Base-by-base conservation (phyloP, 2,113 vertebrate species). In the Amblyopsis rosae region DNA sequence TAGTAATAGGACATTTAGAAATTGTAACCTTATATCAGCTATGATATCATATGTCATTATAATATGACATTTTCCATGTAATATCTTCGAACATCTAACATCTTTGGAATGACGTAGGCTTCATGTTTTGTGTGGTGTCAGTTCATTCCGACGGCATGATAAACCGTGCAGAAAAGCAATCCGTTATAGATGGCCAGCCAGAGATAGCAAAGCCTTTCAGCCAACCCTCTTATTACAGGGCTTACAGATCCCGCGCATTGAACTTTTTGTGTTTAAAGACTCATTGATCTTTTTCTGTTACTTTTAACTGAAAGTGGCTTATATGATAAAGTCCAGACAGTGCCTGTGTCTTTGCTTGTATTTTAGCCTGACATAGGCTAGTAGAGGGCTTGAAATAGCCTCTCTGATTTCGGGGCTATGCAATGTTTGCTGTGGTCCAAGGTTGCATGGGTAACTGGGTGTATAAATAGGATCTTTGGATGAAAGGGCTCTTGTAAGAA, bases 381-480 rank as follows among this genome's bases (percentile, higher is more conserved):
- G 67, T 9, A 65, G 67, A 70, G 69, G 58, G 59, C 76, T 84
- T 74, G 60, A 85, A 88, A 90, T 90, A 90, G 87, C 76, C 79
- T 76, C 2, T n/a, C 41, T 81, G 83, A 87, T 86, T 83, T 83
- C 76, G 82, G 51, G 73, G 77, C 53, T 79, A 75, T 72, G 74
- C 76, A 78, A 78, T 88, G 82, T 90, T 85, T 91, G 87, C 89
- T 90, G 84, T 86, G 79, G 79, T 84, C 73, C 69, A 45, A 62
- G 63, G 86, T 89, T 84, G 78, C 84, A 86, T 64, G 72, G 86
- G 84, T 74, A 87, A 91, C 89, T 17, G 62, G 69, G 80, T 78
- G 72, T 90, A 91, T 89, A 88, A 92, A 92, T 91, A 92, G 87
- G 67, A 74, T 86, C 72, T 82, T 62, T 73, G 72, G 80, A 87